Percentiles rank a stretch among this genome's conserved stretches.
These are phyloP conservation scores for Phocoena sinus DNA, from an alignment of 2,113 vertebrate genomes.

Conservation along the genomic window DNA sequence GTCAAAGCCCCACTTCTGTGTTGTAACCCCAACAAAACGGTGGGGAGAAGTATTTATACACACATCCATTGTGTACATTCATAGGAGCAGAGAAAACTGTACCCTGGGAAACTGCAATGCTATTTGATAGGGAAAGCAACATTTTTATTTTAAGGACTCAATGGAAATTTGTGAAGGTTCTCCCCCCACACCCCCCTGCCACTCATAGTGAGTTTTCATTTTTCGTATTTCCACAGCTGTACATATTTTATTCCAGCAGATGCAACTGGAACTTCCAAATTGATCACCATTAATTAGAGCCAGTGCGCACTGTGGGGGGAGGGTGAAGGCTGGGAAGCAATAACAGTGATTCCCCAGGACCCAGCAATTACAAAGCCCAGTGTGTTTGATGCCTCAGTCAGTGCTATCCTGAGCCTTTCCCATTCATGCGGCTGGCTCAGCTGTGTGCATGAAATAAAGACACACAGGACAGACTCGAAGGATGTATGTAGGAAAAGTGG, in stretches of 20 bases:
- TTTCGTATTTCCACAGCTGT: constrained; percentile 46
- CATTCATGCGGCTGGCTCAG: background rate
- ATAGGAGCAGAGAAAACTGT: background rate
- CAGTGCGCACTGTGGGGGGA: background rate
- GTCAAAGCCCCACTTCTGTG: background rate
- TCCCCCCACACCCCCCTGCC: fast-evolving
- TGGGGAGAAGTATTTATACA: background rate
- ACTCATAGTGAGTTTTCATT: constrained; percentile 12
- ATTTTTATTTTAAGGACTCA: background rate
- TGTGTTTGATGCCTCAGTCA: fast-evolving
- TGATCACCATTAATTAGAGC: background rate
- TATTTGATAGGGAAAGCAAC: background rate
- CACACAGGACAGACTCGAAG: background rate
- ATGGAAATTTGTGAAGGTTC: background rate
- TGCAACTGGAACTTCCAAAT: constrained; percentile 44
- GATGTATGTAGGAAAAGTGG: too few relatives aligned
- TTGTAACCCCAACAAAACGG: background rate
- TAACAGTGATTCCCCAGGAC: background rate
- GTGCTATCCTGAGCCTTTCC: background rate
- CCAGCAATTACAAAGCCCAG: background rate
- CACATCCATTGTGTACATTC: background rate
- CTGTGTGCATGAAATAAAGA: background rate
- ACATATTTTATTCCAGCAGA: constrained; percentile 32
- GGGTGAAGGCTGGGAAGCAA: background rate
- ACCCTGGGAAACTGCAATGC: background rate